Evolutionary conservation across 2,797 vertebrate genomes (phyloP), one percentile per base, ranked within the genome.

Genomic region (Chrosomus eos): DNA sequence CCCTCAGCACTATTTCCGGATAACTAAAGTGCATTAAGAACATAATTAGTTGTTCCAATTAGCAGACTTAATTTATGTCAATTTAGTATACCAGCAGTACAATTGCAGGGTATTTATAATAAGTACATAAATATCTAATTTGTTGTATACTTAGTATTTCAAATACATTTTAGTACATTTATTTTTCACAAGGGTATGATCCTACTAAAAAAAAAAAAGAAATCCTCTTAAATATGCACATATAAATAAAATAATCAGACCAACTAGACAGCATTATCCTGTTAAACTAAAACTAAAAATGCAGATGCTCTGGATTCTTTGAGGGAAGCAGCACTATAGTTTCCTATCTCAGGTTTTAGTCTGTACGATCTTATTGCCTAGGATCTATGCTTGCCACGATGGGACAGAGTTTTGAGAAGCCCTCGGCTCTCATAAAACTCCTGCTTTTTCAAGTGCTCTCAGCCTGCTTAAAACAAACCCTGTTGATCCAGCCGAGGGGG

Each of bases 401-500:
- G 91, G 91, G 91, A 93, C 85, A 74, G 28, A 55, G 28, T 73
- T 73, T 84, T 60, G 70, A 80, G 74, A 43, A 87, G 82, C 62
- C 84, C 14, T 70, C 55, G 38, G 83, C 62, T 83, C 78, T 78
- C 88, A 79, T 90, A 71, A 89, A 87, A 91, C 89, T 89, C 88
- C 51, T 85, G 89, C 81, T 90, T 91, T 89, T 91, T 91, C 90
- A 86, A 91, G 90, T 91, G 91, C 93, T 90, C 92, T 91, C 92
- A 81, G 90, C 91, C 93, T 92, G 91, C 91, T 94, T 93, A 92
- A 95, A 94, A 94, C 92, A 94, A 92, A 80, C 89, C 93, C 93
- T 94, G 93, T 94, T 95, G 93, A 93, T 95, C 91, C 89, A 85
- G 92, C 87, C 60, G 3, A 88, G 51, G 84, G 73, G 70, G 66